A percentile compares a stretch with the other conserved stretches of the same genome.
Evolutionary conservation across 2,888 invertebrate species (phyloP).

Genomic region (Pammene aurita): DNA sequence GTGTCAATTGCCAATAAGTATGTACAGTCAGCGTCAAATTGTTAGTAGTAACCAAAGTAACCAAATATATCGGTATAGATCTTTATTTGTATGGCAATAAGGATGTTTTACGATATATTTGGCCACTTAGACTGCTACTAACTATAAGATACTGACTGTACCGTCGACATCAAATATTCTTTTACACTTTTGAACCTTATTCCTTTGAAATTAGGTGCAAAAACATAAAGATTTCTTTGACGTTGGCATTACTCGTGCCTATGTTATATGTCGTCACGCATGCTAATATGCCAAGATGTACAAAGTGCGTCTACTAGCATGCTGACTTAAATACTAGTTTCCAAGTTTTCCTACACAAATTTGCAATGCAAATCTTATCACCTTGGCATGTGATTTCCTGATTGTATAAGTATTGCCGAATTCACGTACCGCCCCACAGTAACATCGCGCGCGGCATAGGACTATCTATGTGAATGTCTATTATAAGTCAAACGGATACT

Average conservation of each 20-base stretch:
- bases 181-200: no score
- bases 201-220: no score
- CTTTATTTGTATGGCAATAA: no score
- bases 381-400: constrained; percentile 63
- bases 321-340: constrained; percentile 46
- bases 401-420: constrained; percentile 43
- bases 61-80: no score
- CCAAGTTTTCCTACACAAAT: constrained; percentile 55
- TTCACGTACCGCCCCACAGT: constrained; percentile 22
- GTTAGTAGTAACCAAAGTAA: no score
- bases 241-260: no score
- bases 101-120: no score
- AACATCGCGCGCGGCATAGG: constrained; percentile 41
- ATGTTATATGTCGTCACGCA: background rate
- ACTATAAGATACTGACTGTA: no score
- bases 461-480: constrained; percentile 78
- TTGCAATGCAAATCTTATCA: constrained; percentile 63
- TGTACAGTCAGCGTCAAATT: no score
- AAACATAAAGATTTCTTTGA: no score
- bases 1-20: background rate
- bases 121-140: no score
- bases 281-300: constrained; percentile 27
- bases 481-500: constrained; percentile 76
- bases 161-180: no score
- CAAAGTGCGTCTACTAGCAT: constrained; percentile 14